phyloP scores from a whole-genome alignment of 2,797 vertebrate genomes.

The Helicolenus hilgendorfi region DNA sequence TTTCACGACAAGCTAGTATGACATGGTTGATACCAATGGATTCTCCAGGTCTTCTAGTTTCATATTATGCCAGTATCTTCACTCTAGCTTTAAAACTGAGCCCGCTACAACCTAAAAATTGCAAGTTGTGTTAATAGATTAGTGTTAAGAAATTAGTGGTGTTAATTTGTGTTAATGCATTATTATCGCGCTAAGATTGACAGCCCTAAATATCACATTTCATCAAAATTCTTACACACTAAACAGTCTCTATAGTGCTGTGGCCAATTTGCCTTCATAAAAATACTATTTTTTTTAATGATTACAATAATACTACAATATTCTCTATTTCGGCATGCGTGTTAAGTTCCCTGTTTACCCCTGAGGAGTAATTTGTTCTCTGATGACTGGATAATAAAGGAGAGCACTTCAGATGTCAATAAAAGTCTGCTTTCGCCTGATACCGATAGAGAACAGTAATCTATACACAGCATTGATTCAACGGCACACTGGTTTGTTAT shows the following conservation, averaged over 20 bases:
- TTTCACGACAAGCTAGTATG: too few relatives aligned
- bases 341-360: constrained; percentile 18
- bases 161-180: too few relatives aligned
- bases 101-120: too few relatives aligned
- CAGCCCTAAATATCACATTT: background rate
- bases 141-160: too few relatives aligned
- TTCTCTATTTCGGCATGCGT: background rate
- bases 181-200: too few relatives aligned
- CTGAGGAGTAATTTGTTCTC: constrained; percentile 18
- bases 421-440: constrained; percentile 39
- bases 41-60: too few relatives aligned
- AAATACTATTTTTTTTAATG: too few relatives aligned
- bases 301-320: background rate
- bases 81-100: too few relatives aligned
- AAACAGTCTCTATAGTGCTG: background rate
- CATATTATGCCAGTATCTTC: too few relatives aligned
- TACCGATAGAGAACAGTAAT: constrained; percentile 23
- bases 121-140: too few relatives aligned
- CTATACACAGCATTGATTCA: constrained; percentile 42
- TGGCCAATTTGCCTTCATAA: background rate
- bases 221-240: background rate
- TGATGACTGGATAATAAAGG: constrained; percentile 28
- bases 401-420: constrained; percentile 38
- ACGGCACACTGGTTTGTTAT: constrained; percentile 33
- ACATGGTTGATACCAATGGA: too few relatives aligned